Base-by-base conservation (phyloP, 2,797 vertebrate species). In the Melopsittacus undulatus region DNA sequence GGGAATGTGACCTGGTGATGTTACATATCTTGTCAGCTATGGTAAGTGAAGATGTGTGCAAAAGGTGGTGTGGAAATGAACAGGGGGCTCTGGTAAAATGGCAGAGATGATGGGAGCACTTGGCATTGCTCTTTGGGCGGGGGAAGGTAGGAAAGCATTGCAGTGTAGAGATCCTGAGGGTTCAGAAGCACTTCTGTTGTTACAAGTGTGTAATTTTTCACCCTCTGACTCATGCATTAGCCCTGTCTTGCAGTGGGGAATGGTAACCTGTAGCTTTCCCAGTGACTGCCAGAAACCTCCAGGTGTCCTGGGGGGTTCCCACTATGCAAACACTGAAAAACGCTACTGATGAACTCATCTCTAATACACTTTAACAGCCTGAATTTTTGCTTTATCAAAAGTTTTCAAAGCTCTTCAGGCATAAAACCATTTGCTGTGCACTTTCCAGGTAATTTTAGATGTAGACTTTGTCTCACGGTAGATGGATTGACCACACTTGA, bases 381-480 rank as follows among this genome's bases (percentile, higher is more conserved):
- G 64, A 90, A 85, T 52, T 42, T 72, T 57, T 43, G 29, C 74
- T 94, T 94, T 75, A 93, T 95, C 81, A 79, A 69, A 96, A 95
- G 83, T 94, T 96, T 89, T 69, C 43, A 86, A 73, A 94, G 66
- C 63, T 89, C 90, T 89, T 82, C 86, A 89, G 90, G 77, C 88
- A 67, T 52, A 87, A 93, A 92, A n/a, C 36, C 75, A 94, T 92
- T 95, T 94, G 87, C 38, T 69, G 29, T 42, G 43, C 36, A 18
- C 63, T 86, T 94, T 67, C 67, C 83, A 69, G 74, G 86, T 92
- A 93, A 95, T 96, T 95, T 95, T 87, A 92, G 54, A 84, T 91
- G 59, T 24, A 72, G 74, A 87, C 89, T 87, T 92, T 95, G 34
- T 81, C 83, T 90, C 4, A 0, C 3, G 9, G 75, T 67, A 93